Percentiles rank a stretch among this genome's conserved stretches.
phyloP scores from a whole-genome alignment of 2,797 vertebrate genomes.

The Crocodylus rhombifer region DNA sequence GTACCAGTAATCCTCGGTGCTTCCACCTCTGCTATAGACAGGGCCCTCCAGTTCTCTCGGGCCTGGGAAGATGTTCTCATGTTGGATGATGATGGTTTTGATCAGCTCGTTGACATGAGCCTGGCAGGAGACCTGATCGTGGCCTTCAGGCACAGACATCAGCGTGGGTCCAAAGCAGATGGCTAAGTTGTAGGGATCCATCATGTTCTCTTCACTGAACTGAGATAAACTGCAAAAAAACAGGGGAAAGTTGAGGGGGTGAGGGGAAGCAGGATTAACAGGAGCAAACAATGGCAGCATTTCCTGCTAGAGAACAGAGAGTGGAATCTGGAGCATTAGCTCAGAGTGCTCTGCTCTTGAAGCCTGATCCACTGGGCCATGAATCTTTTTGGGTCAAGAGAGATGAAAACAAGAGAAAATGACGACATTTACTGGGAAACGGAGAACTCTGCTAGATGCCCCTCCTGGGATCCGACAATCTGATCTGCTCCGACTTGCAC shows the following conservation, averaged over 20 bases:
- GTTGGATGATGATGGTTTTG: slow-evolving; percentile 99
- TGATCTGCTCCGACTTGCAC: not conserved
- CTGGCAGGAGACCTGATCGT: slow-evolving; percentile 98
- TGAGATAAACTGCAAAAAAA: slow-evolving; percentile 90
- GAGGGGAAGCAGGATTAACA: slow-evolving; percentile 38
- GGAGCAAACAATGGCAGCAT: not conserved
- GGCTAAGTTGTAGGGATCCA: slow-evolving; percentile 99
- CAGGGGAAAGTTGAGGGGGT: not conserved
- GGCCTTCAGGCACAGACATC: slow-evolving; percentile 96
- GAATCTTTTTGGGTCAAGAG: not conserved
- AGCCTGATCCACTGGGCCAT: not conserved
- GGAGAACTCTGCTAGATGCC: not conserved
- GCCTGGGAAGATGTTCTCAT: slow-evolving; percentile 93
- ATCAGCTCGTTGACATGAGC: slow-evolving; percentile 98
- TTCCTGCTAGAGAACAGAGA: not conserved
- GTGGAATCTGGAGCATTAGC: not conserved
- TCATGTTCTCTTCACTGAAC: slow-evolving; percentile 99
- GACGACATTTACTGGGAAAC: not conserved
- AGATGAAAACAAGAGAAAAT: not conserved
- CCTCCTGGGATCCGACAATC: not conserved
- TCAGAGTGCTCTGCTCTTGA: not conserved
- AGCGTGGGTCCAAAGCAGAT: slow-evolving; percentile 98
- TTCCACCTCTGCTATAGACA: slow-evolving; percentile 87
- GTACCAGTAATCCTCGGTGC: slow-evolving; percentile 94
- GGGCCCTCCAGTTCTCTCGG: slow-evolving; percentile 91